Evolutionary conservation across 2,888 invertebrate genomes (phyloP), one percentile per base, ranked within the genome.

Genomic region (Bursaphelenchus okinawaensis): DNA sequence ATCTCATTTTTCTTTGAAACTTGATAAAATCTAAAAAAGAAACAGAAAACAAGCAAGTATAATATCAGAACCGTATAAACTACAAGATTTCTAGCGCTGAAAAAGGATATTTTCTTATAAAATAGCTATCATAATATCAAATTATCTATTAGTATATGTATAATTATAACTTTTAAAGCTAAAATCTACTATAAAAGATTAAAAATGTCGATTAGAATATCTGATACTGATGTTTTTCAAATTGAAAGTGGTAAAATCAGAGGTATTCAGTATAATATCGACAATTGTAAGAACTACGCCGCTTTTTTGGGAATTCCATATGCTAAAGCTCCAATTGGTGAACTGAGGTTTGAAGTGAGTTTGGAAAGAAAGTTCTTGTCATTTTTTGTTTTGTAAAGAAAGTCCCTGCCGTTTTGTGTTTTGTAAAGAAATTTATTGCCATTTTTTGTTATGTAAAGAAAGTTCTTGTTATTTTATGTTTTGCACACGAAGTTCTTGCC

Each of bases 281-380:
- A 59, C 23, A 24, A 24, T 19, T 23, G 22, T 4, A 23, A 51
- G 52, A 59, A 67, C 51, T 74, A 73, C 7, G 65, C 61, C 54
- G 67, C 62, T 24, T 78, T 69, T 56, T 69, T 74, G 2, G 75
- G 75, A 31, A 75, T 78, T 19, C 78, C 76, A 1, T 78, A 73
- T 60, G 78, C 76, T 20, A 71, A 73, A 52, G 70, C 78, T 16
- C 78, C 78, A 12, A 23, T 76, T 28, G 76, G 75, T 27, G 67
- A 73, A 24, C 66, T 76, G 4, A 68, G 76, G 19, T 78, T 78
- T 64, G 68, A 72, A 60, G 75, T 74, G 7, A 3, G 55, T 56
- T 54, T n/a, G n/a, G n/a, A n/a, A n/a, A n/a, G n/a, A n/a, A n/a
- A n/a, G n/a, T n/a, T n/a, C n/a, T n/a, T n/a, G n/a, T n/a, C n/a